A percentile compares a stretch with the other conserved stretches of the same genome.
Evolutionary conservation across 2,113 vertebrate species (phyloP).

Genomic region (Hippocampus comes): DNA sequence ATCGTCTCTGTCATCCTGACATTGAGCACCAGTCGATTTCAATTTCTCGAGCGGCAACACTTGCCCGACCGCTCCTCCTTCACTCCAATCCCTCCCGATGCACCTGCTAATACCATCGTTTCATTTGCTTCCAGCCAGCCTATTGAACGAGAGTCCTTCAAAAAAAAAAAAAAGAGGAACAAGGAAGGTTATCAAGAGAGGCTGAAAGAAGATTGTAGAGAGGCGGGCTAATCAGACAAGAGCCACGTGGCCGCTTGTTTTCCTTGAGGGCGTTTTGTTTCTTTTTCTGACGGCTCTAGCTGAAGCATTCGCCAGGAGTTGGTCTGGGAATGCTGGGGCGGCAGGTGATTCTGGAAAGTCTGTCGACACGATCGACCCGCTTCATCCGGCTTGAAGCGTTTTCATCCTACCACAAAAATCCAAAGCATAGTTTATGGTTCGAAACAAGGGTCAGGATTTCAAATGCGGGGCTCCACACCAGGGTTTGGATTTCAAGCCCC

Average conservation of each 20-base stretch:
- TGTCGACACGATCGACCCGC: not conserved
- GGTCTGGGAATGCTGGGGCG: slow-evolving; percentile 39
- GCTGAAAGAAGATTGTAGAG: not conserved
- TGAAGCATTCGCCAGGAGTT: slow-evolving; percentile 11
- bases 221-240: slow-evolving; percentile 15
- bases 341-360: not conserved
- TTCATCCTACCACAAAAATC: slow-evolving; percentile 6
- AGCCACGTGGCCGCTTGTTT: slow-evolving; percentile 25
- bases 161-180: slow-evolving; percentile 5
- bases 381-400: slow-evolving; percentile 16
- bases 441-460: too few relatives aligned
- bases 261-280: not conserved
- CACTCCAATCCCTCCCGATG: not conserved
- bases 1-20: slow-evolving; percentile 55
- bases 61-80: slow-evolving; percentile 2
- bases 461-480: too few relatives aligned
- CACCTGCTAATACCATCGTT: slow-evolving; percentile 45
- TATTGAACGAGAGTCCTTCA: slow-evolving; percentile 63
- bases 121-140: slow-evolving; percentile 54
- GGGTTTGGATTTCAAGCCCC: too few relatives aligned
- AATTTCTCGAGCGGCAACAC: slow-evolving; percentile 39
- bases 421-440: too few relatives aligned
- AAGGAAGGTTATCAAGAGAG: slow-evolving; percentile 1
- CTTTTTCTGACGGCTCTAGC: not conserved
- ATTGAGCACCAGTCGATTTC: slow-evolving; percentile 59